Evolutionary conservation across 1,140 invertebrate genomes (phyloP).

Genomic region (Bombus ignitus): DNA sequence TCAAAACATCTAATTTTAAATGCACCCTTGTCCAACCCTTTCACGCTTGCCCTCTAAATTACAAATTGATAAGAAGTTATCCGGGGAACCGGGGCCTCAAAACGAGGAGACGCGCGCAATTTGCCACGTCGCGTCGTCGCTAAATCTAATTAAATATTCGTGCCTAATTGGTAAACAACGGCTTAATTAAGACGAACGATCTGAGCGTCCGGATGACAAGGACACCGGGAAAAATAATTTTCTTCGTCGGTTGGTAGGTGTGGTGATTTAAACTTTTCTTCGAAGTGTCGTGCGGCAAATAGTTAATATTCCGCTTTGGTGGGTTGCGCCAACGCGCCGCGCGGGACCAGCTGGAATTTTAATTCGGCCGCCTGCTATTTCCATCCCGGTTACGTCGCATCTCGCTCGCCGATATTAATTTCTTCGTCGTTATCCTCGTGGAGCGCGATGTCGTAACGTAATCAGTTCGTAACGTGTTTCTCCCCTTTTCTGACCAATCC

Average conservation of each 20-base stretch:
- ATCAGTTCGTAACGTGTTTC: slow-evolving; percentile 56
- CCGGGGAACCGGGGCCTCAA: background rate
- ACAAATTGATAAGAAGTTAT: slow-evolving; percentile 20
- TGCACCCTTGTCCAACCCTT: background rate
- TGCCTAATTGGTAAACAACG: slow-evolving; percentile 74
- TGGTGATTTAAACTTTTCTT: slow-evolving; percentile 53
- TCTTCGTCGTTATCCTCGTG: slow-evolving; percentile 45
- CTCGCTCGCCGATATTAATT: slow-evolving; percentile 51
- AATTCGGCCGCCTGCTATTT: slow-evolving; percentile 38
- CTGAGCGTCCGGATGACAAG: background rate
- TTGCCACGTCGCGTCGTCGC: slow-evolving; percentile 50
- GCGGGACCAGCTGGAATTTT: slow-evolving; percentile 43
- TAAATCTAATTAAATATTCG: slow-evolving; percentile 75
- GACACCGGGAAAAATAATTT: slow-evolving; percentile 46
- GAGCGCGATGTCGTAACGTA: slow-evolving; percentile 49
- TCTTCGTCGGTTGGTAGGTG: slow-evolving; percentile 8
- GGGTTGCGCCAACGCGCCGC: background rate
- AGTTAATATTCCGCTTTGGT: slow-evolving; percentile 54
- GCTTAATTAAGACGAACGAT: slow-evolving; percentile 75
- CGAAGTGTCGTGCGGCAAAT: slow-evolving; percentile 48
- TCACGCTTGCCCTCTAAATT: background rate
- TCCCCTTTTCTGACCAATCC: slow-evolving; percentile 14
- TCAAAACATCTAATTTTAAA: background rate
- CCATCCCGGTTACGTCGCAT: slow-evolving; percentile 13
- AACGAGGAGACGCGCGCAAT: slow-evolving; percentile 14